Percentiles rank a stretch among this genome's conserved stretches.
Evolutionary conservation across 2,888 invertebrate genomes (phyloP).

Genomic region (Pomacea canaliculata): DNA sequence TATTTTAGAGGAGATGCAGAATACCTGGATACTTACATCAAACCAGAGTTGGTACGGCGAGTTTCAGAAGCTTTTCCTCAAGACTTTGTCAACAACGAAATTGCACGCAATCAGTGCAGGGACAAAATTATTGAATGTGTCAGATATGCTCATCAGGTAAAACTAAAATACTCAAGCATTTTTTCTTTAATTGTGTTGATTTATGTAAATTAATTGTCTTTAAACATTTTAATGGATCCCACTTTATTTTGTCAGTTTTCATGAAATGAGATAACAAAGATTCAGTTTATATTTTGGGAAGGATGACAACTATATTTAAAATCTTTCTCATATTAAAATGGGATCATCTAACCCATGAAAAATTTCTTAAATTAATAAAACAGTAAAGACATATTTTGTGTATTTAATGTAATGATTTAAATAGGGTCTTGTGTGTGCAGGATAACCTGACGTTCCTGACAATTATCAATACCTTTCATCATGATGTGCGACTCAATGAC

Average conservation of each 20-base stretch:
- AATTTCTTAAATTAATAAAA: too few species aligned
- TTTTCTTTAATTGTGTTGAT: neutral
- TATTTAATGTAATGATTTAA: too few species aligned
- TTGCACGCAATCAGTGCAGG: constrained; percentile 63
- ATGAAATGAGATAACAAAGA: neutral
- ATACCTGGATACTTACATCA: constrained; percentile 51
- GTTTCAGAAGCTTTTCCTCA: constrained; percentile 63
- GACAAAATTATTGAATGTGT: constrained; percentile 69
- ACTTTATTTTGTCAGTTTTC: neutral
- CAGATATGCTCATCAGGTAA: constrained; percentile 60
- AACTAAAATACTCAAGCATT: neutral
- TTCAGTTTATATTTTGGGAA: too few species aligned
- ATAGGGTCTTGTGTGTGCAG: neutral
- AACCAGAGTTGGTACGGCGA: constrained; percentile 67
- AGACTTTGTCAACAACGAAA: constrained; percentile 63
- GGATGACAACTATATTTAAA: too few species aligned
- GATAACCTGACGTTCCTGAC: constrained; percentile 55
- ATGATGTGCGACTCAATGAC: constrained; percentile 63
- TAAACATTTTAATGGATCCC: neutral
- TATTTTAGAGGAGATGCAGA: constrained; percentile 22
- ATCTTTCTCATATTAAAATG: too few species aligned
- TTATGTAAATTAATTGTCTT: too few species aligned
- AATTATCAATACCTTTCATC: constrained; percentile 63
- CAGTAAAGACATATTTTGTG: too few species aligned
- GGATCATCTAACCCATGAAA: too few species aligned